These are phyloP conservation scores for Stenurella melanura DNA, from an alignment of 2,888 invertebrate genomes.

Conservation along the genomic window DNA sequence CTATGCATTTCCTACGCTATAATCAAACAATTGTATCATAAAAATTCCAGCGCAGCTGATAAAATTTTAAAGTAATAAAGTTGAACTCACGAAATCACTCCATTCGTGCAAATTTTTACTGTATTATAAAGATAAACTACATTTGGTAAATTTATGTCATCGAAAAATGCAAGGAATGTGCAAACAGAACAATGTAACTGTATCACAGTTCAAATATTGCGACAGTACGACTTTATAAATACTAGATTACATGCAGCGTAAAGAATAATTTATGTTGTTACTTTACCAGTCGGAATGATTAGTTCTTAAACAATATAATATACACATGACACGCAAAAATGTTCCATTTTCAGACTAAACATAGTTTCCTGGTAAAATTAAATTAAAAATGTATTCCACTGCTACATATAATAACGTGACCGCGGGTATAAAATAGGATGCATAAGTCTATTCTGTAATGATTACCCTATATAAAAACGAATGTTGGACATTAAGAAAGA, in stretches of 20 bases:
- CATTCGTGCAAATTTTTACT: slow-evolving; percentile 10
- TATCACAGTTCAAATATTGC: slow-evolving; percentile 36
- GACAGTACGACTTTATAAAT: slow-evolving; percentile 9
- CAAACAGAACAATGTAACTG: slow-evolving; percentile 31
- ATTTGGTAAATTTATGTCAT: slow-evolving; percentile 34
- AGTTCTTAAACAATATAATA: background rate
- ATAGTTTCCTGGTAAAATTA: background rate
- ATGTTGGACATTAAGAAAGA: no score
- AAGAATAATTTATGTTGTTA: background rate
- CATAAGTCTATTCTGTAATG: no score
- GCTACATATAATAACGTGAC: background rate
- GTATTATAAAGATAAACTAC: background rate
- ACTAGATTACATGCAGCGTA: slow-evolving; percentile 18
- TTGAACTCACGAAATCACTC: slow-evolving; percentile 21
- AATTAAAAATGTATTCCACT: background rate
- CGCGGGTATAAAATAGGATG: no score
- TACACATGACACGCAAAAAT: background rate
- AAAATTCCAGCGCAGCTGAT: slow-evolving; percentile 34
- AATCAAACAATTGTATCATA: slow-evolving; percentile 40
- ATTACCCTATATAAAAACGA: no score
- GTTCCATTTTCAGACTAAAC: background rate
- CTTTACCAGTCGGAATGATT: background rate
- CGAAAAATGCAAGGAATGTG: slow-evolving; percentile 38
- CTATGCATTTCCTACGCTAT: slow-evolving; percentile 14
- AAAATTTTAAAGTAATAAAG: slow-evolving; percentile 26